Evolutionary conservation across 1,140 invertebrate species (phyloP).

Genomic region (Drosophila navojoa): DNA sequence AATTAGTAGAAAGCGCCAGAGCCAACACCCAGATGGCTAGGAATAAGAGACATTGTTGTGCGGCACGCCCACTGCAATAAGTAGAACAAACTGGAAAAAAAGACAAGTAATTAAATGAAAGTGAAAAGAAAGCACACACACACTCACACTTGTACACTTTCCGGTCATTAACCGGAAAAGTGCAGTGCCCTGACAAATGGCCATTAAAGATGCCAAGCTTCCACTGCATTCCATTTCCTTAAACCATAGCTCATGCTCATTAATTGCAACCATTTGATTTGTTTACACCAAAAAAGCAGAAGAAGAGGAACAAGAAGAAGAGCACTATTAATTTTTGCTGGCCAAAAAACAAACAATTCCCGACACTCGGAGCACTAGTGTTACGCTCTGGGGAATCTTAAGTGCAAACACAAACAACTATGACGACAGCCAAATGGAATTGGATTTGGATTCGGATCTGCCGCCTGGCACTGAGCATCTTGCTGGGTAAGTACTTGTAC

Average conservation of each 20-base stretch:
- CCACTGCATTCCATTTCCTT: constrained; percentile 2
- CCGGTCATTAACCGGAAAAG: constrained; percentile 77
- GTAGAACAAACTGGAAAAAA: constrained; percentile 4
- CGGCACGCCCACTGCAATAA: constrained; percentile 39
- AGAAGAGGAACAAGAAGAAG: background rate
- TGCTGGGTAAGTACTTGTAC: constrained; percentile 60
- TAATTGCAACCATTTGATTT: constrained; percentile 76
- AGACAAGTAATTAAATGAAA: constrained; percentile 2
- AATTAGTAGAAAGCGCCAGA: constrained; percentile 74
- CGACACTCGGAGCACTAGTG: constrained; percentile 29
- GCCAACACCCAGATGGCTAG: constrained; percentile 58
- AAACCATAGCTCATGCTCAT: constrained; percentile 41
- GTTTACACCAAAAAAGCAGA: constrained; percentile 52
- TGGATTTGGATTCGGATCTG: constrained; percentile 61
- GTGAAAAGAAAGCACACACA: constrained; percentile 11
- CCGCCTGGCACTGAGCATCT: constrained; percentile 62
- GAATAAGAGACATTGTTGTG: constrained; percentile 20
- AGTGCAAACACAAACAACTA: constrained; percentile 74
- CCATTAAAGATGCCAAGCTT: constrained; percentile 44
- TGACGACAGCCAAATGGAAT: constrained; percentile 83
- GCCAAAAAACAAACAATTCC: constrained; percentile 59
- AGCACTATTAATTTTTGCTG: constrained; percentile 11
- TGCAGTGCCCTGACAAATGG: constrained; percentile 45
- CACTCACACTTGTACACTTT: constrained; percentile 30
- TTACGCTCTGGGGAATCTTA: constrained; percentile 62